These are phyloP conservation scores for Amiota minor DNA, from an alignment of 2,888 invertebrate species.

Conservation along the genomic window DNA sequence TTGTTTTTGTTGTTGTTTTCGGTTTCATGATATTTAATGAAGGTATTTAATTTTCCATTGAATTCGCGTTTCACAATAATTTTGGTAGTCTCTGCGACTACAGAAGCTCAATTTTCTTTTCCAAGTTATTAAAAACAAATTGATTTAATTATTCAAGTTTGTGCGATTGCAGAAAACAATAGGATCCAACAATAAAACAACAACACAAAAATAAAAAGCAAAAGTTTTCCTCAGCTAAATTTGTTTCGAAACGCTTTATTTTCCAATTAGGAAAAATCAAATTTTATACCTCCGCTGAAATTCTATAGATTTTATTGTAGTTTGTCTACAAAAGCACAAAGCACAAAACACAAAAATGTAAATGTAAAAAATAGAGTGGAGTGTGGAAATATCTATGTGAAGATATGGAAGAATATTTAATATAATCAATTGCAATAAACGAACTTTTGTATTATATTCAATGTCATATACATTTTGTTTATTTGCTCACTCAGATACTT, in stretches of 20 bases:
- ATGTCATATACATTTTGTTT: too few relatives aligned
- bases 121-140: constrained; percentile 57
- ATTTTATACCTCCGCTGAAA: too few relatives aligned
- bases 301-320: too few relatives aligned
- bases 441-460: too few relatives aligned
- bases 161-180: neutral
- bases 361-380: too few relatives aligned
- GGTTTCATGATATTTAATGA: neutral
- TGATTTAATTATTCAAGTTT: constrained; percentile 53
- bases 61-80: too few relatives aligned
- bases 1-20: constrained; percentile 9
- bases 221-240: neutral
- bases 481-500: too few relatives aligned
- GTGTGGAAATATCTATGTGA: too few relatives aligned
- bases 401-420: too few relatives aligned
- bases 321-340: too few relatives aligned
- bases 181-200: neutral
- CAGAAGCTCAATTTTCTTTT: constrained; percentile 29
- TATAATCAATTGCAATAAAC: too few relatives aligned
- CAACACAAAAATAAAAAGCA: constrained; percentile 11
- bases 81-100: neutral
- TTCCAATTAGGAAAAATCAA: constrained; percentile 8
- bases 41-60: constrained; percentile 4
- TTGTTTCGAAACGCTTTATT: constrained; percentile 17
- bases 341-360: too few relatives aligned